These are phyloP conservation scores for Malurus melanocephalus DNA, from an alignment of 2,113 vertebrate species.

Conservation along the genomic window DNA sequence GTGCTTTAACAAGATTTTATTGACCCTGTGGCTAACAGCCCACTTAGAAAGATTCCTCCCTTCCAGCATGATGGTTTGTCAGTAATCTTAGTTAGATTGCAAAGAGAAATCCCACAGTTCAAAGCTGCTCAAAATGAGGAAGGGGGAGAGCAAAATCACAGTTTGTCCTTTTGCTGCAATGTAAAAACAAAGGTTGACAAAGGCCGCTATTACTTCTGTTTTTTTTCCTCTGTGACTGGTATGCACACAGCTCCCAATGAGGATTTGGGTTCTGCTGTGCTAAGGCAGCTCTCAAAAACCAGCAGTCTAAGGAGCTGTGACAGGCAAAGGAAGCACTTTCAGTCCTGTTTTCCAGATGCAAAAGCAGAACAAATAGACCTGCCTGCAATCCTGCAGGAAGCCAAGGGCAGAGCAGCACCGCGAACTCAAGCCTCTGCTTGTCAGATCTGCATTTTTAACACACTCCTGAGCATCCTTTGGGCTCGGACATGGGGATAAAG, in stretches of 20 bases:
- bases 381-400: background rate
- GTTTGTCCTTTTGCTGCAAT: background rate
- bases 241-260: background rate
- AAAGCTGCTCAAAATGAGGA: background rate
- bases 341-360: background rate
- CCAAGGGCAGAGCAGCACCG: background rate
- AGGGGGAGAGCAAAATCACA: background rate
- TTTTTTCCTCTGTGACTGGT: background rate
- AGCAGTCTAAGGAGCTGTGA: constrained; percentile 14
- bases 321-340: background rate
- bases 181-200: background rate
- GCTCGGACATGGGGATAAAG: background rate
- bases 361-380: background rate
- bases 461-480: background rate
- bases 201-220: background rate
- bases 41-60: background rate
- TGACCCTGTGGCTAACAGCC: background rate
- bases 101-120: background rate
- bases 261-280: background rate
- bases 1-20: constrained; percentile 4
- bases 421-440: background rate
- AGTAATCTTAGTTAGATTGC: background rate
- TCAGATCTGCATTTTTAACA: background rate
- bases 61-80: background rate
- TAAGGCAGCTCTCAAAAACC: background rate